phyloP scores from a whole-genome alignment of 92 coral and sea anemone species.

The Phymanthus crucifer region DNA sequence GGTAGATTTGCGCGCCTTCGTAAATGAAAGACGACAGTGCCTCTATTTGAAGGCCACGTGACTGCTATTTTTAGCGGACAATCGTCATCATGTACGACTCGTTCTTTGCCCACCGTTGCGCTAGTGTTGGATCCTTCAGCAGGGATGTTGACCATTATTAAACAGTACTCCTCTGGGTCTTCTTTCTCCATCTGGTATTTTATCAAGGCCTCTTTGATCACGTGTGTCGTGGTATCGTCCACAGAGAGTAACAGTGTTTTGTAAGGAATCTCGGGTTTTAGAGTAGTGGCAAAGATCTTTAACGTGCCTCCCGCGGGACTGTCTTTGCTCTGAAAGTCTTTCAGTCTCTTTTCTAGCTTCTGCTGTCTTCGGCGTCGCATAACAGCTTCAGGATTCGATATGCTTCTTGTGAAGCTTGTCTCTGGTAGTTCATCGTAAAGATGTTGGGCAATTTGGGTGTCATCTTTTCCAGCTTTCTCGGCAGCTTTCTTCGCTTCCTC shows the following conservation, averaged over 20 bases:
- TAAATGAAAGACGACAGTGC: slow-evolving; percentile 88
- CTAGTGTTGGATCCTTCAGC: slow-evolving; percentile 80
- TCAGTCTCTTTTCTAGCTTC: slow-evolving; percentile 72
- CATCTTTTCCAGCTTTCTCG: slow-evolving; percentile 56
- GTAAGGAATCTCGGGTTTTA: slow-evolving; percentile 94
- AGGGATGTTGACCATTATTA: slow-evolving; percentile 91
- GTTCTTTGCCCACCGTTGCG: slow-evolving; percentile 77
- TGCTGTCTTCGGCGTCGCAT: slow-evolving; percentile 90
- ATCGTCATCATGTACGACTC: slow-evolving; percentile 93
- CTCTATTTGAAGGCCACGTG: slow-evolving; percentile 91
- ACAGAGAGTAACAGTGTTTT: slow-evolving; percentile 89
- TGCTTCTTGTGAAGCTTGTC: slow-evolving; percentile 86
- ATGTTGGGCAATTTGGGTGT: slow-evolving; percentile 73
- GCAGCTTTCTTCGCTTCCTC: slow-evolving; percentile 66
- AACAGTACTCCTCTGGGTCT: slow-evolving; percentile 93
- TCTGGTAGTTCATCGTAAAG: slow-evolving; percentile 89
- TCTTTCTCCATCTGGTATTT: slow-evolving; percentile 91
- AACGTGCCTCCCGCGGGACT: slow-evolving; percentile 85
- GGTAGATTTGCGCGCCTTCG: slow-evolving; percentile 92
- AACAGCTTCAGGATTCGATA: slow-evolving; percentile 96
- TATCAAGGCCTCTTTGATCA: slow-evolving; percentile 85
- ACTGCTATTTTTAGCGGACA: slow-evolving; percentile 94
- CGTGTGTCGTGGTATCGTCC: slow-evolving; percentile 79
- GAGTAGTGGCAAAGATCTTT: slow-evolving; percentile 91
- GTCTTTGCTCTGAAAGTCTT: slow-evolving; percentile 82